Conservation (phyloP, 2,888 invertebrate species). For the Thymelicus acteon region DNA sequence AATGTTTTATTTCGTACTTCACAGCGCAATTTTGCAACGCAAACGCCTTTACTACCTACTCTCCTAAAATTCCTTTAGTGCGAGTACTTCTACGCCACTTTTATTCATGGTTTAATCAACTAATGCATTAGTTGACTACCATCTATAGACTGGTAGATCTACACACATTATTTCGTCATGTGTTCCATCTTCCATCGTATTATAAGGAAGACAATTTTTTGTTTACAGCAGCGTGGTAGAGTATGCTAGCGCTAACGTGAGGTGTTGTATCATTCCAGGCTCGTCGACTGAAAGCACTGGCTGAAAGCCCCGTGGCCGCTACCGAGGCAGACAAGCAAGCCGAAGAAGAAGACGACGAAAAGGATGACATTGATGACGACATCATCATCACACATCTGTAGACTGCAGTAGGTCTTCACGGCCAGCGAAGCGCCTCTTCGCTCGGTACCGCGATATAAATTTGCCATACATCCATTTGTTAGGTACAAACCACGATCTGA, state of each 20-base stretch:
- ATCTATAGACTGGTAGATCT: too few species aligned
- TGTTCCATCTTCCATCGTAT: too few species aligned
- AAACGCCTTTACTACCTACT: too few species aligned
- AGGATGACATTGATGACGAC: conserved; percentile 94
- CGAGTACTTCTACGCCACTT: too few species aligned
- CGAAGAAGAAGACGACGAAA: conserved; percentile 93
- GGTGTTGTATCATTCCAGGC: conserved; percentile 64
- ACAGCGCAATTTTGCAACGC: too few species aligned
- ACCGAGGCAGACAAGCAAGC: conserved; percentile 88
- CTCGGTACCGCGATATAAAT: conserved; percentile 15
- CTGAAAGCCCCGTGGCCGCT: conserved; percentile 86
- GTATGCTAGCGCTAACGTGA: not conserved
- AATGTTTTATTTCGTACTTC: not conserved
- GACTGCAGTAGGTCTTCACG: conserved; percentile 38
- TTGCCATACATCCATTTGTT: conserved; percentile 50
- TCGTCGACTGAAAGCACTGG: conserved; percentile 89
- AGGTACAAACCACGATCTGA: conserved; percentile 50
- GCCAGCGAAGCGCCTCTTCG: not conserved
- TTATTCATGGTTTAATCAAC: too few species aligned
- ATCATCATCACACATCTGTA: conserved; percentile 94
- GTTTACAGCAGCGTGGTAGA: too few species aligned
- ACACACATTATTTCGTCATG: too few species aligned
- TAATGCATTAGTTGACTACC: too few species aligned
- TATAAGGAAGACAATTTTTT: too few species aligned
- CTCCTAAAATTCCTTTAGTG: too few species aligned